These are phyloP conservation scores for Dryococelus australis DNA, from an alignment of 2,888 invertebrate species.

Conservation along the genomic window DNA sequence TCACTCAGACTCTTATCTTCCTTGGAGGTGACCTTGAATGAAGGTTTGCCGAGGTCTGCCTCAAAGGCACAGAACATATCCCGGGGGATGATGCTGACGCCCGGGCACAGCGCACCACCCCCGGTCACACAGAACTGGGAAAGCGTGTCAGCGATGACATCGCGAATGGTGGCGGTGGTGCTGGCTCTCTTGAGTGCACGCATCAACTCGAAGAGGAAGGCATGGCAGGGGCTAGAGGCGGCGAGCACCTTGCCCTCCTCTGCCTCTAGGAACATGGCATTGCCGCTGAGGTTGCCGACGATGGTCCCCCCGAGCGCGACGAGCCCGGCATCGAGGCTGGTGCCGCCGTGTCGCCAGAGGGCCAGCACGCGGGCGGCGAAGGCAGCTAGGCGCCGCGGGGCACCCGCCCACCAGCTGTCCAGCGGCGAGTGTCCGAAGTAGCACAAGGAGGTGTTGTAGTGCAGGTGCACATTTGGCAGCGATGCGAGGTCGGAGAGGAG, in stretches of 20 bases:
- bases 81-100: background rate
- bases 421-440: slow-evolving; percentile 11
- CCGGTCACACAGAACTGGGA: background rate
- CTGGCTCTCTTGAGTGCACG: background rate
- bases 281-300: background rate
- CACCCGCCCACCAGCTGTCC: background rate
- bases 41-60: no score
- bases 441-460: background rate
- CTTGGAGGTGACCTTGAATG: background rate
- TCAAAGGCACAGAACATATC: background rate
- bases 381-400: background rate
- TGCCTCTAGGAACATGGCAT: background rate
- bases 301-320: background rate
- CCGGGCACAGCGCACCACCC: background rate
- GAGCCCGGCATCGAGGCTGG: background rate
- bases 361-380: slow-evolving; percentile 19
- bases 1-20: background rate
- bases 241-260: background rate
- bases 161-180: background rate
- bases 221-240: background rate
- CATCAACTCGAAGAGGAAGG: slow-evolving; percentile 12
- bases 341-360: background rate
- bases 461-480: background rate
- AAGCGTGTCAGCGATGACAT: background rate
- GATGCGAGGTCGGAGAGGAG: background rate